Evolutionary conservation across 1,140 invertebrate genomes (phyloP), one percentile per base, ranked within the genome.

Genomic region (Macrostomum lignano): DNA sequence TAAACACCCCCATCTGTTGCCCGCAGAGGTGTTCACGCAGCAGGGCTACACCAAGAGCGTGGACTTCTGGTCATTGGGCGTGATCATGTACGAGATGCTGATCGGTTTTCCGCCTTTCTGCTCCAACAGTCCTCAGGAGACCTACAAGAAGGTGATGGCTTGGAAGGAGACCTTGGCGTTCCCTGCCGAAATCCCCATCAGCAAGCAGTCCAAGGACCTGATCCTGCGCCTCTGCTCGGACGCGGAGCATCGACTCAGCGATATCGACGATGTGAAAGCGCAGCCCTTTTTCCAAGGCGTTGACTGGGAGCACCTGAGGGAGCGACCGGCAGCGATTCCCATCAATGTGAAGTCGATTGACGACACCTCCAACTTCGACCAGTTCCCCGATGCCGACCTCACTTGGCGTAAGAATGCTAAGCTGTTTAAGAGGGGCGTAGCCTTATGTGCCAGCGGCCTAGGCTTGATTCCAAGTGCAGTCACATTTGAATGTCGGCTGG

Each of bases 11-110:
- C n/a, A n/a, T n/a, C n/a, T n/a, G n/a, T n/a, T n/a, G n/a, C n/a
- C n/a, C n/a, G n/a, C n/a, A 6, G 75, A 79, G 64, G 82, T 93
- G 25, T 67, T 94, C 59, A 68, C 88, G 44, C 82, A 93, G 61
- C 88, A 79, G 17, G 91, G 91, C 33, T 98, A 98, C 55, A 79
- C 74, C 2, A 72, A 76, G 22, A 72, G 78, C 31, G 94, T 86
- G 49, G 91, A 98, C 61, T 98, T 84, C 76, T 98, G 88, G 91
- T 91, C 81, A 33, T 63, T 98, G 29, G 91, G 91, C 25, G 88
- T 98, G 28, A 96, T 96, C 42, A 96, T 98, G 88, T 98, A 94
- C 59, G 91, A 98, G 65, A 98, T 98, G 91, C 65, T 98, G 34
- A 96, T 98, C 61, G 86, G 72, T 25, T 96, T 94, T 61, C 88